These are phyloP conservation scores for Aphelocoma coerulescens DNA, from an alignment of 2,113 vertebrate genomes.

Conservation along the genomic window DNA sequence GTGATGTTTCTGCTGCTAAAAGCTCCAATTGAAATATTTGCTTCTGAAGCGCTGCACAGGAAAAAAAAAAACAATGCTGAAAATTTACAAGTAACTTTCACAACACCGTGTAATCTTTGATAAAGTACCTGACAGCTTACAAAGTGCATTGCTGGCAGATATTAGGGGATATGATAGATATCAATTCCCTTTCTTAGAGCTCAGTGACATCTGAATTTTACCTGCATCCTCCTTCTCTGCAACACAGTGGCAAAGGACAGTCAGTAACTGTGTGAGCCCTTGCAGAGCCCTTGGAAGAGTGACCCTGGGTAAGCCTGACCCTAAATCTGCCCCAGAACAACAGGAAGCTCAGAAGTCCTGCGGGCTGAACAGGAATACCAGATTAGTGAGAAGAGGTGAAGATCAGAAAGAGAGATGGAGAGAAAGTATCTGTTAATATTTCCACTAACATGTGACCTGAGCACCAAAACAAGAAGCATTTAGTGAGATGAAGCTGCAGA, in stretches of 20 bases:
- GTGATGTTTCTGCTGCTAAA: background rate
- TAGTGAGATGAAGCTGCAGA: background rate
- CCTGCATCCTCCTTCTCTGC: background rate
- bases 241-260: background rate
- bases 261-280: background rate
- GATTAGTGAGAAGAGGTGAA: background rate
- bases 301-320: background rate
- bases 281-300: background rate
- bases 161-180: background rate
- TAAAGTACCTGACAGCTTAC: background rate
- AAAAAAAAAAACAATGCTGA: background rate
- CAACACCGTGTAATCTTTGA: background rate
- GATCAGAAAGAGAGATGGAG: background rate
- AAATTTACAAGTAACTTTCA: background rate
- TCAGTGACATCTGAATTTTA: background rate
- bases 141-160: background rate
- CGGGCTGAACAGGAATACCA: background rate
- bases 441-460: accelerated
- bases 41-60: background rate
- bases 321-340: background rate
- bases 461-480: background rate
- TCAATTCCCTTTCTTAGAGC: background rate
- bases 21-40: background rate
- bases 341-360: background rate
- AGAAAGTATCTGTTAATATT: background rate